Base-by-base conservation (phyloP, 2,113 vertebrate genomes). In the Poeciliopsis occidentalis region DNA sequence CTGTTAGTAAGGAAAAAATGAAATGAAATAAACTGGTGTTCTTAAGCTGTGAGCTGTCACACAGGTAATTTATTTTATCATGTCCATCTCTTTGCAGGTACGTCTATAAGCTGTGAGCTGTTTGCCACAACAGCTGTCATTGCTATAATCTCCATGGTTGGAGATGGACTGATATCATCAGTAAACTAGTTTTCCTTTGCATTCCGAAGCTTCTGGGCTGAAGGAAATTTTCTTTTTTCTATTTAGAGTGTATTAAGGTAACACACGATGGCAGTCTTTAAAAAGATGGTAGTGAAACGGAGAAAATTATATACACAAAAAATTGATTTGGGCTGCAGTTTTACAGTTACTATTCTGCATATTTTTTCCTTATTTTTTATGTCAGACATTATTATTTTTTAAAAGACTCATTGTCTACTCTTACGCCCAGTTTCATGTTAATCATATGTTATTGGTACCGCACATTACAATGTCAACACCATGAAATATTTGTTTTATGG, bases 31-130 rank as follows among this genome's bases (percentile, higher is more conserved):
- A 87, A 77, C 41, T 67, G 79, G 83, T 90, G 89, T 89, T 90
- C 82, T 89, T 91, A 92, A 91, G 79, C 90, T 83, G 78, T 89
- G 87, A 89, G 87, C 84, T 78, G 44, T 89, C 91, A 85, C 81
- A 79, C 82, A 91, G 86, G 91, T 94, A 92, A 95, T 95, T 94
- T 94, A 93, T 93, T 94, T 95, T 93, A 95, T 95, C 93, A 7
- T 27, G 24, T 72, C 82, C 84, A 93, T 94, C 93, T 89, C 83
- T 87, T 85, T 72, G 80, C 81, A 87, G 89, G 84, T 89, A 87
- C 90, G 88, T 89, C 83, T 89, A 86, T 91, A 94, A 93, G 92
- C 90, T 86, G 68, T 92, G 87, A 94, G 86, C 90, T 78, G 65
- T 91, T 88, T 68, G 70, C 92, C 82, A 91, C 87, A 91, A 90